Base-by-base conservation (phyloP, 2,888 invertebrate genomes). In the Netelia inedita region DNA sequence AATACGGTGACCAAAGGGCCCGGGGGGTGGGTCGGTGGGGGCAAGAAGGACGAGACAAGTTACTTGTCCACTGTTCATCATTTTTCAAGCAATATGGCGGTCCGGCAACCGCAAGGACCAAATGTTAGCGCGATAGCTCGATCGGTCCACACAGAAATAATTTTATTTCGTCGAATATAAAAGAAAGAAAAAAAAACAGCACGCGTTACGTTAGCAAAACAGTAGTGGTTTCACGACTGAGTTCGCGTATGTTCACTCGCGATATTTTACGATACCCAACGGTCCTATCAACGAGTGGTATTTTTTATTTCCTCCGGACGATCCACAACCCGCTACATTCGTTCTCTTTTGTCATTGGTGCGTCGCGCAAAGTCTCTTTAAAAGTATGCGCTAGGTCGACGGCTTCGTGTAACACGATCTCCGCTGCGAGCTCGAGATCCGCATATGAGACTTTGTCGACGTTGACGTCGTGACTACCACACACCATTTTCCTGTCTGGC, bases 351-450 rank as follows among this genome's bases (percentile, higher is more conserved):
- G 1, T 35, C 43, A 43, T 76, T 50, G 23, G n/a, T n/a, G n/a
- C n/a, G n/a, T n/a, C n/a, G n/a, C n/a, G n/a, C n/a, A n/a, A n/a
- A n/a, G n/a, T 57, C 53, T n/a, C 66, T 82, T 76, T 78, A 66
- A 83, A 72, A 79, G 71, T 75, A 83, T 83, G 75, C 61, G 82
- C 73, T 85, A 85, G 89, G 88, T 89, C 88, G 88, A 89, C 89
- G 88, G 88, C 89, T 90, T 88, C 88, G 87, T 1, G 91, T 89
- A 91, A 91, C 86, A 85, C 87, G 90, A 91, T 88, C 85, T 87
- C 5, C 3, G 28, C 28, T 28, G 66, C 68, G 21, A 41, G 50
- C 71, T 61, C 73, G 41, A 55, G 71, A 53, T 21, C 16, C 57
- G 23, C 19, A 68, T 28, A 28, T 23, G 53, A 9, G 69, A 66